Evolutionary conservation across 1,140 invertebrate genomes (phyloP).

Genomic region (Danaus melanippus): DNA sequence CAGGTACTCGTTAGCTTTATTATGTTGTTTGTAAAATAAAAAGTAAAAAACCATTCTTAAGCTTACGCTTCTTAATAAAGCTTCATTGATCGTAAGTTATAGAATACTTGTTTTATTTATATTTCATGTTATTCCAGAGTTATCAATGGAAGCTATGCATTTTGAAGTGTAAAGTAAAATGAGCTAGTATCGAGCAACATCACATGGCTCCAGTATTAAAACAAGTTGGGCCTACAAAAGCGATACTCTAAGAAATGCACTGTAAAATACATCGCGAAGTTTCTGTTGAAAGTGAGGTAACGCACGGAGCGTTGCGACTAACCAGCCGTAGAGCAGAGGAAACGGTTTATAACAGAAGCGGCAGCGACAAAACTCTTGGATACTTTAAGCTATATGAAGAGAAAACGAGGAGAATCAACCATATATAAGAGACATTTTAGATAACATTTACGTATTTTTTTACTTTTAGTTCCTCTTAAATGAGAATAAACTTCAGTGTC

Average conservation of each 20-base stretch:
- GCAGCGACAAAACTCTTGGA: background rate
- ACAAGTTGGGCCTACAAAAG: conserved; percentile 62
- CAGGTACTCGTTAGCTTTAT: conserved; percentile 10
- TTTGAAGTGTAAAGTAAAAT: too few species aligned
- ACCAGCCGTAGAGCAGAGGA: conserved; percentile 63
- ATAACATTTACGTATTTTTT: too few species aligned
- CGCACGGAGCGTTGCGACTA: conserved; percentile 65
- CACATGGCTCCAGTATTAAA: conserved; percentile 56
- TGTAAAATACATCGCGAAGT: conserved; percentile 66
- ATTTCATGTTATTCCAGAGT: background rate
- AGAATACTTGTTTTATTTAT: too few species aligned
- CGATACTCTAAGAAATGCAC: conserved; percentile 69
- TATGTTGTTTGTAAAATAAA: conserved; percentile 13
- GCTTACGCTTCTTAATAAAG: too few species aligned
- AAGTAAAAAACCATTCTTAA: conserved; percentile 1
- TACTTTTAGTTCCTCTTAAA: too few species aligned
- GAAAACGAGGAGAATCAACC: too few species aligned
- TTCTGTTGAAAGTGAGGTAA: conserved; percentile 67
- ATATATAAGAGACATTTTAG: too few species aligned
- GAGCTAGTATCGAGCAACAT: conserved; percentile 36
- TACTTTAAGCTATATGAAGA: too few species aligned
- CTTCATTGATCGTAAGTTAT: too few species aligned
- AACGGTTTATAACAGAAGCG: conserved; percentile 25
- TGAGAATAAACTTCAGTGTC: background rate
- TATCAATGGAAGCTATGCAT: too few species aligned